phyloP scores from a whole-genome alignment of 2,888 invertebrate species.

The Bombylius major region DNA sequence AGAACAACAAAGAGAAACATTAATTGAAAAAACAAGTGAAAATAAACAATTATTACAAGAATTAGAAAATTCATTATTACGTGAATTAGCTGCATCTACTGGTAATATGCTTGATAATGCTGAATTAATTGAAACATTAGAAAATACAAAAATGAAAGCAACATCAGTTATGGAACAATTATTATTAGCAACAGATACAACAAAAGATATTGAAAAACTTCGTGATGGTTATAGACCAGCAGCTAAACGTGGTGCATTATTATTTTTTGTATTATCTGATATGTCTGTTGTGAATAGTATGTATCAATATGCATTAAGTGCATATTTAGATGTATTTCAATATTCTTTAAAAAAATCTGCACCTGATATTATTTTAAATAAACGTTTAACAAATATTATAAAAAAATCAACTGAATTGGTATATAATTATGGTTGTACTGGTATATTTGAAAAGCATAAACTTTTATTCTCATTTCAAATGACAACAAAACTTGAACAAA shows the following conservation, averaged over 20 bases:
- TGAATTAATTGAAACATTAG: slow-evolving; percentile 71
- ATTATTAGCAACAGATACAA: slow-evolving; percentile 60
- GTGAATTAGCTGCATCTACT: slow-evolving; percentile 72
- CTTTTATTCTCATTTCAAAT: slow-evolving; percentile 85
- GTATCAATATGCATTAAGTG: slow-evolving; percentile 83
- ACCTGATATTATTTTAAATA: slow-evolving; percentile 62
- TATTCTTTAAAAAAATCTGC: slow-evolving; percentile 69
- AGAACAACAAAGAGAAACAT: slow-evolving; percentile 71
- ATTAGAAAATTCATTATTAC: slow-evolving; percentile 71
- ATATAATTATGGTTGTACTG: slow-evolving; percentile 84
- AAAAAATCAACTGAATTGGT: slow-evolving; percentile 75
- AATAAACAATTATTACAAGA: slow-evolving; percentile 74
- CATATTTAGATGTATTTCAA: slow-evolving; percentile 75
- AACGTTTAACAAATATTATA: slow-evolving; percentile 69
- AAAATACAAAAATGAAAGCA: slow-evolving; percentile 81
- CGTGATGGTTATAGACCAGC: slow-evolving; percentile 77
- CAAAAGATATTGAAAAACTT: slow-evolving; percentile 66
- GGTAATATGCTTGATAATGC: slow-evolving; percentile 90
- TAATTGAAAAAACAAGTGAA: slow-evolving; percentile 73
- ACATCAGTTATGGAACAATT: slow-evolving; percentile 70
- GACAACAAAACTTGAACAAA: slow-evolving; percentile 67
- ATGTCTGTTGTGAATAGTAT: slow-evolving; percentile 80
- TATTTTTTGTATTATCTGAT: slow-evolving; percentile 82
- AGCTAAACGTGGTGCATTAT: slow-evolving; percentile 73
- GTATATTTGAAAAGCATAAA: slow-evolving; percentile 86